A percentile compares a stretch with the other conserved stretches of the same genome.
phyloP scores from a whole-genome alignment of 2,888 invertebrate species.

The Teleogryllus oceanicus region DNA sequence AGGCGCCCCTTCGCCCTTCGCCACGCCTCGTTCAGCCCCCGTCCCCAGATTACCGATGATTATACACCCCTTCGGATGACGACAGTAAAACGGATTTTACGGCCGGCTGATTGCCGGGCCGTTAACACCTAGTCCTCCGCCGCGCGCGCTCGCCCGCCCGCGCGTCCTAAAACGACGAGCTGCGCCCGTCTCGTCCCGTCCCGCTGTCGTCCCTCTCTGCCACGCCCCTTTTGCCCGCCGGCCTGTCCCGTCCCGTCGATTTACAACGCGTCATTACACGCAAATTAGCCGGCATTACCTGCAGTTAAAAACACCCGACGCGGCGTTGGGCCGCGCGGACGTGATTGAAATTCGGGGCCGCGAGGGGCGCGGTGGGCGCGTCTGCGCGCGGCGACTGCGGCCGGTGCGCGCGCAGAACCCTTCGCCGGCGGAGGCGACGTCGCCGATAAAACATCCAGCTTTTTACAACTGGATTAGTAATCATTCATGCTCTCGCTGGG shows the following conservation, averaged over 20 bases:
- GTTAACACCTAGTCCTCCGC: neutral
- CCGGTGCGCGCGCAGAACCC: too few relatives aligned
- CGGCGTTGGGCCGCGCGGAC: too few relatives aligned
- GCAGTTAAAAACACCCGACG: neutral
- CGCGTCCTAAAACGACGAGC: neutral
- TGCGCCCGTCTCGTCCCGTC: neutral
- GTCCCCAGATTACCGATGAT: neutral
- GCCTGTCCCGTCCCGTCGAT: neutral
- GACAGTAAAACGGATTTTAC: neutral
- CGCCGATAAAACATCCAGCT: too few relatives aligned
- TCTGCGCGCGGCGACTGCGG: too few relatives aligned
- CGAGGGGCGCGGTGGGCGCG: too few relatives aligned
- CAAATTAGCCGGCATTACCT: slow-evolving; percentile 7
- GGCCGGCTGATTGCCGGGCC: neutral
- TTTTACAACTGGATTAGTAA: too few relatives aligned
- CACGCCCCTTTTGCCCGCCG: neutral
- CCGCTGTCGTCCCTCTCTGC: neutral
- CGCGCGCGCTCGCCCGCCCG: neutral
- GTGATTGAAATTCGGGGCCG: too few relatives aligned
- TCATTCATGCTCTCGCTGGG: too few relatives aligned
- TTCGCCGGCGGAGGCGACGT: too few relatives aligned
- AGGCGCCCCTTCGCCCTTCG: neutral
- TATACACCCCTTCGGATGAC: neutral
- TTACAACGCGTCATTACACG: neutral
- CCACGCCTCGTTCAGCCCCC: neutral